Evolutionary conservation across 2,888 invertebrate species (phyloP), one percentile per base, ranked within the genome.

Genomic region (Tachina fera): DNA sequence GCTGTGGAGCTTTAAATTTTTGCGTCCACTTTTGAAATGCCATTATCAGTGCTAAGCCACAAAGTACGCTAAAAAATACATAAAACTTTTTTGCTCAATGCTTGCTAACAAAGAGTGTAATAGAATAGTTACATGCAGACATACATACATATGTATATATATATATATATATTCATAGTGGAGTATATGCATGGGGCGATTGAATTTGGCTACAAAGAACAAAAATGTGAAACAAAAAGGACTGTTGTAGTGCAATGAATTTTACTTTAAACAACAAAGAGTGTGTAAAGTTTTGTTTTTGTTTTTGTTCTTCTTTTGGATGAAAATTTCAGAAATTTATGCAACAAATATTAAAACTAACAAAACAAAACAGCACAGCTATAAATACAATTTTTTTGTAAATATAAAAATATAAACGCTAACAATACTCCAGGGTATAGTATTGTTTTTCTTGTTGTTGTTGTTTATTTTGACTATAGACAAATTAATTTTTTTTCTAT

Each of bases 11-110:
- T 86, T 86, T 79, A 83, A 87, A 87, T 83, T 83, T 85, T 83
- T 85, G 87, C 83, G 85, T 83, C 78, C 83, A 81, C 85, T 86
- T n/a, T 85, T 86, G 81, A 87, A 86, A 87, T 80, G 85, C 87
- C 83, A 87, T 87, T 87, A 87, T 87, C 83, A 86, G 83, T 78
- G 83, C 51, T 71, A 83, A 80, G 81, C 85, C 87, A 87, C 87
- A 87, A 31, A 87, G 71, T 81, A 72, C 75, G 72, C 79, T 72
- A 68, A 71, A n/a, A 80, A 83, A 86, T 67, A 77, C 31, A 31
- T 31, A 31, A 5, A 5, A 68, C 19, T 79, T 86, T 86, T 75
- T 80, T 83, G 75, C 80, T 83, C 71, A 43, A 72, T 79, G 72
- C 72, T 84, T 58, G 22, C 49, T 16, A 31, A 63, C 8, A 49